Evolutionary conservation across 2,113 vertebrate species (phyloP).

Genomic region (Rhinopomastus cyanomelas): DNA sequence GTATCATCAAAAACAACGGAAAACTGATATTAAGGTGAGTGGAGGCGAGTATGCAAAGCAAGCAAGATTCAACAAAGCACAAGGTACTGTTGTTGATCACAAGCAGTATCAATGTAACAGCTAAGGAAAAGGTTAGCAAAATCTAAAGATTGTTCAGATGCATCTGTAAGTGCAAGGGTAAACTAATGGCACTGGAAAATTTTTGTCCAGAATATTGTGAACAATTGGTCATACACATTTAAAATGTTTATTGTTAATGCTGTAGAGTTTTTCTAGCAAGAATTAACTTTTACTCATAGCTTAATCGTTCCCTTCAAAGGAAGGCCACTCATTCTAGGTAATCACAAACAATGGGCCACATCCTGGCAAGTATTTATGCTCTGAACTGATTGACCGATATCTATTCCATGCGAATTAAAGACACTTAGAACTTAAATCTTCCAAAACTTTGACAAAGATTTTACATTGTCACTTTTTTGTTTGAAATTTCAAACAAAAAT

Average conservation of each 20-base stretch:
- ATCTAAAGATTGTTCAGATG: neutral
- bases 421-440: neutral
- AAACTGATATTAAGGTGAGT: slow-evolving; percentile 37
- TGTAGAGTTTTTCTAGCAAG: neutral
- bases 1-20: neutral
- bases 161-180: neutral
- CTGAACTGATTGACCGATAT: neutral
- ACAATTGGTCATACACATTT: neutral
- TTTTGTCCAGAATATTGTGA: neutral
- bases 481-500: neutral
- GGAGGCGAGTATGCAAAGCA: slow-evolving; percentile 13
- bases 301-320: neutral
- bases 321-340: neutral
- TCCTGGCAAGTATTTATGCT: neutral
- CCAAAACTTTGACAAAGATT: neutral
- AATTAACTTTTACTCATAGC: neutral
- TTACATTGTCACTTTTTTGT: neutral
- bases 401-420: neutral
- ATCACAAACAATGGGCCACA: neutral
- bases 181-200: neutral
- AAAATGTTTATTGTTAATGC: neutral
- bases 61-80: neutral
- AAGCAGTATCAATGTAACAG: neutral
- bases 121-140: neutral
- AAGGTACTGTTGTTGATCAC: neutral